Conservation (phyloP, 2,888 invertebrate genomes). For the Rhagonycha fulva region DNA sequence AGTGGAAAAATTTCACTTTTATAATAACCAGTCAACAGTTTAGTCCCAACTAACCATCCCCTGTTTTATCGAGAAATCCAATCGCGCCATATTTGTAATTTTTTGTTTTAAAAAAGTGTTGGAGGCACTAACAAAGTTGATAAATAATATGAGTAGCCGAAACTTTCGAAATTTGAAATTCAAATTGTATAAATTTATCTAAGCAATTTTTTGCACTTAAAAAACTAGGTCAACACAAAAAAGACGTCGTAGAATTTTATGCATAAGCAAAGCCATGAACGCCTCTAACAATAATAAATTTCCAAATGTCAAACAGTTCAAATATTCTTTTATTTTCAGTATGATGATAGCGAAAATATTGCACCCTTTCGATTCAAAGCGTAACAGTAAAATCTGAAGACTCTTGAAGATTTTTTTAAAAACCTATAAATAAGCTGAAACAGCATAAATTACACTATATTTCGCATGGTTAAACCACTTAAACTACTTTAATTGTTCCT, state of each 20-base stretch:
- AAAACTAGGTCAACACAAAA: background rate
- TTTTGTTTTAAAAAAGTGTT: background rate
- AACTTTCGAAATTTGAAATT: background rate
- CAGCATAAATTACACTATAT: conserved; percentile 33
- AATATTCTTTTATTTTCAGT: background rate
- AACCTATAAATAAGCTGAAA: conserved; percentile 3
- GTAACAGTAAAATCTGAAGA: background rate
- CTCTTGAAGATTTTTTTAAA: background rate
- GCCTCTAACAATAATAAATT: conserved; percentile 1
- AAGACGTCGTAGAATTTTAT: background rate
- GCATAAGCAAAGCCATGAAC: background rate
- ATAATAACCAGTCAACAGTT: background rate
- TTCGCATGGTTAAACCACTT: conserved; percentile 15
- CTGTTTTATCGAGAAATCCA: background rate
- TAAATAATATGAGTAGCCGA: background rate
- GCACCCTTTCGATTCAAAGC: background rate
- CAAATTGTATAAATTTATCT: background rate
- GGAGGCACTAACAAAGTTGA: background rate
- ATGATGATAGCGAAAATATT: background rate
- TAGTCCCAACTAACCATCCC: background rate
- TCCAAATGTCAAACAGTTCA: background rate
- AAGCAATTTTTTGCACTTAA: conserved; percentile 2
- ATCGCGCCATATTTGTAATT: background rate
- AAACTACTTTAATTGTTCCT: conserved; percentile 34
- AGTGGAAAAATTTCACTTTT: background rate